Evolutionary conservation across 2,113 vertebrate genomes (phyloP).

Genomic region (Rhagologus leucostigma): DNA sequence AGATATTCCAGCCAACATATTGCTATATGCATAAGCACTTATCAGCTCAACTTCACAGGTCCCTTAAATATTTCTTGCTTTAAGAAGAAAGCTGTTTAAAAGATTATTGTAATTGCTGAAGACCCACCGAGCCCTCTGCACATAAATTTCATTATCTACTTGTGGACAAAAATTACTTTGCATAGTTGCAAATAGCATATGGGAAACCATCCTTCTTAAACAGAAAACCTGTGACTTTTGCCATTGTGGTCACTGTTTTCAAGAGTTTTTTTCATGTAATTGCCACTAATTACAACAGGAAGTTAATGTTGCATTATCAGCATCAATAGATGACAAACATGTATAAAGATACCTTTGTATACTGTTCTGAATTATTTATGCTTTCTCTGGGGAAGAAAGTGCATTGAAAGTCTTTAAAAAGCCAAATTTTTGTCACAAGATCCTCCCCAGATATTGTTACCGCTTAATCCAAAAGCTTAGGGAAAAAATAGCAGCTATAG

Average conservation of each 20-base stretch:
- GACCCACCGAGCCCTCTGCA: neutral
- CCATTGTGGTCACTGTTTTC: neutral
- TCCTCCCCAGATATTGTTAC: neutral
- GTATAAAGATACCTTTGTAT: neutral
- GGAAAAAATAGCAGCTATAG: neutral
- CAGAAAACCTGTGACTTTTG: neutral
- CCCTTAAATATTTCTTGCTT: neutral
- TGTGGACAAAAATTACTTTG: neutral
- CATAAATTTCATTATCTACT: neutral
- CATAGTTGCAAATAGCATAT: neutral
- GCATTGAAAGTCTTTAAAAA: neutral
- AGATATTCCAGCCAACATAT: neutral
- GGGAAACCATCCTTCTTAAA: neutral
- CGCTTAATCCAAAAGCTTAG: neutral
- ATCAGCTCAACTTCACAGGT: neutral
- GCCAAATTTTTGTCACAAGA: neutral
- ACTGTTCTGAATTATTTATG: neutral
- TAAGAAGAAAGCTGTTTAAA: neutral
- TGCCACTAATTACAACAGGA: neutral
- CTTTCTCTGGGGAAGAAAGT: neutral
- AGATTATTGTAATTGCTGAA: neutral
- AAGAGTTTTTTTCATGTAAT: neutral
- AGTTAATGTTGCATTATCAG: neutral
- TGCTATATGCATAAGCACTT: neutral
- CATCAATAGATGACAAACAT: neutral